A percentile compares a stretch with the other conserved stretches of the same genome.
phyloP scores from a whole-genome alignment of 2,888 invertebrate genomes.

The Brachyptera putata region DNA sequence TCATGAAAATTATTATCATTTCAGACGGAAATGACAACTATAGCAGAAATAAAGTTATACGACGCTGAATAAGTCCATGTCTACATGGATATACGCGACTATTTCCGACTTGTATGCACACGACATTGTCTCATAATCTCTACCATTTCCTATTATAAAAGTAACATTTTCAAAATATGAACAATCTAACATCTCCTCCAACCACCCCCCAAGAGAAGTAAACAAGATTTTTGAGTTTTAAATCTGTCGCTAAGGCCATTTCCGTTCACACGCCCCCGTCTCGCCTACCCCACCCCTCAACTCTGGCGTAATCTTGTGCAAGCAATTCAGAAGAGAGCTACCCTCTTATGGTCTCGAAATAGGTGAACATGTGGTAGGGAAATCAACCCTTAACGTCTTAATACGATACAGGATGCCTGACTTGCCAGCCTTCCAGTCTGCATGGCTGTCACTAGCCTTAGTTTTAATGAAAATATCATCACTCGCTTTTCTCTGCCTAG shows the following conservation, averaged over 20 bases:
- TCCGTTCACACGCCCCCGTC: slow-evolving; percentile 36
- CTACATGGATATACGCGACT: too few relatives aligned
- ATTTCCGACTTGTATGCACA: too few relatives aligned
- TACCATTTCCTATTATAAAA: background rate
- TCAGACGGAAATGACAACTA: too few relatives aligned
- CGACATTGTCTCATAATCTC: too few relatives aligned
- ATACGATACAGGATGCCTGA: slow-evolving; percentile 24
- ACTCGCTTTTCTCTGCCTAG: too few relatives aligned
- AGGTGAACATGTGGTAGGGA: slow-evolving; percentile 15
- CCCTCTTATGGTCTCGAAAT: slow-evolving; percentile 13
- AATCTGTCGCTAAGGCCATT: slow-evolving; percentile 36
- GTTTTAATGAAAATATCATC: slow-evolving; percentile 22
- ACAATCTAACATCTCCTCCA: too few relatives aligned
- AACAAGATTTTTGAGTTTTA: slow-evolving; percentile 26
- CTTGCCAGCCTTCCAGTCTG: slow-evolving; percentile 22
- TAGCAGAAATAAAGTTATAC: too few relatives aligned
- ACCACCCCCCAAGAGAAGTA: slow-evolving; percentile 13
- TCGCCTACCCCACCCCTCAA: background rate
- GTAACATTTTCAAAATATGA: slow-evolving; percentile 6
- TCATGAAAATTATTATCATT: too few relatives aligned
- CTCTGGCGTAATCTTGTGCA: slow-evolving; percentile 11
- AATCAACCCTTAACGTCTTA: slow-evolving; percentile 20
- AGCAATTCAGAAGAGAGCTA: too few relatives aligned
- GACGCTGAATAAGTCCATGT: too few relatives aligned
- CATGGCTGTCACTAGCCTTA: slow-evolving; percentile 1